Evolutionary conservation across 2,797 vertebrate genomes (phyloP).

Genomic region (Chloroceryle amazona): DNA sequence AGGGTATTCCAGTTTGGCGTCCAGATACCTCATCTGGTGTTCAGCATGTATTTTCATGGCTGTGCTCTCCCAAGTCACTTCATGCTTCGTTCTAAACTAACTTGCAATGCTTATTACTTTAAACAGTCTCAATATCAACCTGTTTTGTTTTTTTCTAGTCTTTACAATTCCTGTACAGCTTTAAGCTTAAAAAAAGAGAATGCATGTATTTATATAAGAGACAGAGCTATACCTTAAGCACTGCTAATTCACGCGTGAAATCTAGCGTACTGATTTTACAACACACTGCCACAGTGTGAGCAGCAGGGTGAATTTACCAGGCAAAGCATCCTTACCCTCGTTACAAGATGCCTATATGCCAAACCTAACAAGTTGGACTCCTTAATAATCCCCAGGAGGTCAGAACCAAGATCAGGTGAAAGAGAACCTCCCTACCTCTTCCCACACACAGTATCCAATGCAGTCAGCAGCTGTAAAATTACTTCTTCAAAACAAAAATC

Average conservation of each 20-base stretch:
- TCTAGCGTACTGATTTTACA: neutral
- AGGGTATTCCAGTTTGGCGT: neutral
- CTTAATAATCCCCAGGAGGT: neutral
- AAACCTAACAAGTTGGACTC: neutral
- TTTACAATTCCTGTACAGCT: neutral
- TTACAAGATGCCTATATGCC: neutral
- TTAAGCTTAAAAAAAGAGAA: neutral
- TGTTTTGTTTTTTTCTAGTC: neutral
- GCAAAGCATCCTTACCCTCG: neutral
- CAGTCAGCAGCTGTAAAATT: neutral
- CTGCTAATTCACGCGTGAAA: neutral
- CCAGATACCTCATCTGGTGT: neutral
- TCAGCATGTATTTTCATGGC: neutral
- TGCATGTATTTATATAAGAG: neutral
- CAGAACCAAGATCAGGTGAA: neutral
- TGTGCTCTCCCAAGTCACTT: neutral
- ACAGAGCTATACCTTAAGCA: neutral
- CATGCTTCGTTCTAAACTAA: neutral
- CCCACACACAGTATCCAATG: neutral
- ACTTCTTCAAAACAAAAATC: neutral
- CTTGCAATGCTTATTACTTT: neutral
- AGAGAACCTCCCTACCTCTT: constrained; percentile 40
- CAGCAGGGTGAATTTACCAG: neutral
- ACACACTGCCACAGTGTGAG: neutral
- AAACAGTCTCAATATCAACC: neutral